phyloP scores from a whole-genome alignment of 2,888 invertebrate genomes.

The Euclidia mi region DNA sequence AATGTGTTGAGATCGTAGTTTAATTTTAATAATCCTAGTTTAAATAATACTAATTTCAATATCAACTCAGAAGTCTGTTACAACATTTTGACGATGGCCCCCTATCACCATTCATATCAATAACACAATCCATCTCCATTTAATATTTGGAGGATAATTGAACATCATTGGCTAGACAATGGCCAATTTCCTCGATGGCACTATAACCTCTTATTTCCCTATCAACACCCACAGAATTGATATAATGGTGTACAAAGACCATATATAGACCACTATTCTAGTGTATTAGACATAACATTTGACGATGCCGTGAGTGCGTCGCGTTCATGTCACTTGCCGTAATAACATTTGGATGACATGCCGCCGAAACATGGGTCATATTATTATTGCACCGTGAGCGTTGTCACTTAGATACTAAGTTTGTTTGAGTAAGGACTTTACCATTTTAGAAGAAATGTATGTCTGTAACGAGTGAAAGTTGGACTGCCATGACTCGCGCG shows the following conservation, averaged over 20 bases:
- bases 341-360: constrained; percentile 66
- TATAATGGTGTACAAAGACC: constrained; percentile 1
- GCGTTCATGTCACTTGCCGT: constrained; percentile 44
- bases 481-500: no score
- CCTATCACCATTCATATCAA: no score
- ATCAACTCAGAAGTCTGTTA: no score
- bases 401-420: constrained; percentile 34
- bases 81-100: no score
- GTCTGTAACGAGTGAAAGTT: no score
- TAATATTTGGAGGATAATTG: no score
- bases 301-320: constrained; percentile 26
- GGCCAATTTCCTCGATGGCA: not conserved
- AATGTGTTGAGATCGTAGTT: no score
- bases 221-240: constrained; percentile 1
- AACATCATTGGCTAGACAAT: not conserved
- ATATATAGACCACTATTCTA: constrained; percentile 14
- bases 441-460: no score
- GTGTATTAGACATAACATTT: constrained; percentile 29
- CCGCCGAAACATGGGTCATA: constrained; percentile 68
- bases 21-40: no score
- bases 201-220: not conserved
- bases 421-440: not conserved
- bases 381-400: constrained; percentile 61
- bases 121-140: no score
- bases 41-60: no score